Conservation (phyloP, 1,140 invertebrate genomes). For the Hormaphis cornu region DNA sequence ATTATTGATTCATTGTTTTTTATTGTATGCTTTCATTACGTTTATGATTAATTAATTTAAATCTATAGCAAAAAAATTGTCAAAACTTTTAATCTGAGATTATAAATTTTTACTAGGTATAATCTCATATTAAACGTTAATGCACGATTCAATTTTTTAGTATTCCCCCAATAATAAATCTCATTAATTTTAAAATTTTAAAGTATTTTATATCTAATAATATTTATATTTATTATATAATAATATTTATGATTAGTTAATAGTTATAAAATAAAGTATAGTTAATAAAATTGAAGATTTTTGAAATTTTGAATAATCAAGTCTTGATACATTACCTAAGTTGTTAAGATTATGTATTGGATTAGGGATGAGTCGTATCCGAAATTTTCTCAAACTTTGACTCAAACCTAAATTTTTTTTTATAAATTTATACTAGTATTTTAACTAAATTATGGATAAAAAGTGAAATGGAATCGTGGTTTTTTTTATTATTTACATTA, state of each 20-base stretch:
- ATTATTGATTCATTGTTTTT: slow-evolving; percentile 14
- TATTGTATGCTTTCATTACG: not conserved
- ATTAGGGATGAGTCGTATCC: too few species aligned
- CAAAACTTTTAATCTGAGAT: not conserved
- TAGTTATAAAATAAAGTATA: not conserved
- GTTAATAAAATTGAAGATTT: too few species aligned
- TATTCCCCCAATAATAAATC: not conserved
- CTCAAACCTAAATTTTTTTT: too few species aligned
- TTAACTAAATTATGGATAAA: too few species aligned
- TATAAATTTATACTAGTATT: too few species aligned
- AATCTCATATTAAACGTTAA: not conserved
- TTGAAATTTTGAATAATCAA: too few species aligned
- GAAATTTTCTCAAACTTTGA: too few species aligned
- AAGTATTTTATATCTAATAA: not conserved
- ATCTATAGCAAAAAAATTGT: not conserved
- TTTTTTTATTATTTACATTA: too few species aligned
- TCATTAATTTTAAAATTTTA: not conserved
- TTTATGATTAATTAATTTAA: not conserved
- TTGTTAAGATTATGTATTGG: too few species aligned
- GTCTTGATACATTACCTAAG: too few species aligned
- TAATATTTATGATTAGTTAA: not conserved
- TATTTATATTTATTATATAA: not conserved
- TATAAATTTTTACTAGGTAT: not conserved
- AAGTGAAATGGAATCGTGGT: too few species aligned
- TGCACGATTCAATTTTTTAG: not conserved